Evolutionary conservation across 2,797 vertebrate species (phyloP).

Genomic region (Cheirogaleus major): DNA sequence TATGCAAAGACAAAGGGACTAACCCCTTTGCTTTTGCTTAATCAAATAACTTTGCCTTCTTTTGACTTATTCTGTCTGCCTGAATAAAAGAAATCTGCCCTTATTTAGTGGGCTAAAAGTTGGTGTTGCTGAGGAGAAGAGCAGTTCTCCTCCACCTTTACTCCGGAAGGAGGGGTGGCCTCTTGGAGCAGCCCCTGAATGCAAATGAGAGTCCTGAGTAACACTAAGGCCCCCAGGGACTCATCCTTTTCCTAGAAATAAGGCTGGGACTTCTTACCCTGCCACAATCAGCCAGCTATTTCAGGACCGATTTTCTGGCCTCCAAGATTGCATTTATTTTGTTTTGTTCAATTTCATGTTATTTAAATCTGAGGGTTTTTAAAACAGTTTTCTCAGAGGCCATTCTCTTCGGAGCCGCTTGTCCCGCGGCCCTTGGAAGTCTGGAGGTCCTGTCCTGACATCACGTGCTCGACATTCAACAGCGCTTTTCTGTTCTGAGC

Average conservation of each 20-base stretch:
- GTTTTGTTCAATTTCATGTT: not conserved
- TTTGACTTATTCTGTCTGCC: constrained; percentile 47
- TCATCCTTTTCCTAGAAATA: constrained; percentile 88
- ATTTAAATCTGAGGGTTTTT: constrained; percentile 46
- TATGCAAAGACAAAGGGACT: not conserved
- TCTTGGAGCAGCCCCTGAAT: constrained; percentile 84
- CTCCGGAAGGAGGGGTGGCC: constrained; percentile 76
- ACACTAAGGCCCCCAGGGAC: constrained; percentile 87
- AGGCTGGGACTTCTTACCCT: constrained; percentile 84
- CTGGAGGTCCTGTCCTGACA: constrained; percentile 85
- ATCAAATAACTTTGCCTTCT: constrained; percentile 49
- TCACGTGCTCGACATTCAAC: constrained; percentile 88
- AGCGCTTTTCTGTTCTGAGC: constrained; percentile 91
- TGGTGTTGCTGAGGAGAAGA: not conserved
- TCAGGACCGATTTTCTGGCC: constrained; percentile 67
- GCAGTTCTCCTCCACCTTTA: not conserved
- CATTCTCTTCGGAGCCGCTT: constrained; percentile 78
- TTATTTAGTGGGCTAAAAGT: constrained; percentile 35
- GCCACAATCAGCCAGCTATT: constrained; percentile 73
- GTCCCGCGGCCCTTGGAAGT: constrained; percentile 82
- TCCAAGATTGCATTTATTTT: constrained; percentile 23
- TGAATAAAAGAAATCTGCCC: not conserved
- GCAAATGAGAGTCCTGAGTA: constrained; percentile 89
- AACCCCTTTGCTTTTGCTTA: constrained; percentile 73
- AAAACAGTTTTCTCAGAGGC: constrained; percentile 71